Base-by-base conservation (phyloP, 2,797 vertebrate species). In the Artibeus jamaicensis region DNA sequence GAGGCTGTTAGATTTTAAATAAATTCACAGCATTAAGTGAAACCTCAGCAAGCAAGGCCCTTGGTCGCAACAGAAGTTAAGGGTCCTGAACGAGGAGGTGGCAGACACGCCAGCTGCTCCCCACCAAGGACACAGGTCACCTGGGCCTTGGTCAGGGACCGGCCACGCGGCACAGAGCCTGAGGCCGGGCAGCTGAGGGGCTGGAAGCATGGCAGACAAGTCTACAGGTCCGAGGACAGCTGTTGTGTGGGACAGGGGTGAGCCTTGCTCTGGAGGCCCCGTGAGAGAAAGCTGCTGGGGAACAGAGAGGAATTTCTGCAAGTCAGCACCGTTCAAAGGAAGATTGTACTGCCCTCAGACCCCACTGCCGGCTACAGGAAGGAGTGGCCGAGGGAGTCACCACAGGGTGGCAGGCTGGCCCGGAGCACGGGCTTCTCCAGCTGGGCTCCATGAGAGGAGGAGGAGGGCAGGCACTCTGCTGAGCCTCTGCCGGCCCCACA, bases 291-390 rank as follows among this genome's bases (percentile, higher is more conserved):
- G 57, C 86, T 70, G 84, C 32, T 2, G 29, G 55, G 62, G 44
- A n/a, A 29, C 37, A 73, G 34, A 3, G 3, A 62, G 10, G 50
- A 62, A 15, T 2, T 6, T 42, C 55, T 21, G 42, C 4, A 26
- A 83, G 46, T 42, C 70, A 37, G 1, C 55, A 32, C 22, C n/a
- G 76, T 50, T 78, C 53, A 55, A 5, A 10, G 19, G 26, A 67
- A 57, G 71, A 87, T 18, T 7, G 26, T 10, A 83, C 48, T n/a
- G 44, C 70, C 9, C 42, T n/a, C 53, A 39, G 24, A 22, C 18
- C 67, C 26, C 9, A 50, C 55, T 3, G 0, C 57, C 0, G 0
- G 71, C 48, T 0, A 0, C 22, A 0, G n/a, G n/a, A n/a, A 26
- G 74, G 44, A 29, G 71, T 19, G 42, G 26, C 50, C 0, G 0